A percentile compares a stretch with the other conserved stretches of the same genome.
Conservation (phyloP, 2,888 invertebrate genomes). For the Vannuccia rotundouncinata region DNA sequence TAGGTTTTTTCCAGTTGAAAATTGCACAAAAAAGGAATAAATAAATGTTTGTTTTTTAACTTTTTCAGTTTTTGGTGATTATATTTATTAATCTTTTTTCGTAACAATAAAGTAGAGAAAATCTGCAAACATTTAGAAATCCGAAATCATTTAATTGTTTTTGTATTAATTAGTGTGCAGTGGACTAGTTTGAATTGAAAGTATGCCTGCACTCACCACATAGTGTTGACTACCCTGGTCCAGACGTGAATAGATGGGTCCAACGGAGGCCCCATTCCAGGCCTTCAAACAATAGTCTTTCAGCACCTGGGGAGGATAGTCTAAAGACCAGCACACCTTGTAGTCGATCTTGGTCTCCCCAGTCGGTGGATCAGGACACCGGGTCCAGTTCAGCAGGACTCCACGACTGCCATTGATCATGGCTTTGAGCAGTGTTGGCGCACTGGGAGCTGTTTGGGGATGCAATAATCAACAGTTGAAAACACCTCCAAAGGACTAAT, state of each 20-base stretch:
- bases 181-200: neutral
- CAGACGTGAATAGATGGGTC: neutral
- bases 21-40: no score
- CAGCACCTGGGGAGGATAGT: neutral
- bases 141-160: no score
- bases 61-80: no score
- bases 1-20: no score
- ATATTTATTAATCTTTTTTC: no score
- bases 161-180: no score
- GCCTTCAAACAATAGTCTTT: neutral
- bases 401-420: neutral
- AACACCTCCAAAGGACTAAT: neutral
- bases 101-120: neutral
- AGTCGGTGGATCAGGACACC: neutral
- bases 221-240: neutral
- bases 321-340: neutral
- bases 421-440: neutral
- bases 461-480: neutral
- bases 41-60: no score
- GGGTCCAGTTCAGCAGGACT: slow-evolving; percentile 8
- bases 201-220: neutral
- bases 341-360: neutral
- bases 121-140: neutral
- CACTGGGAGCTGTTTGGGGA: neutral
- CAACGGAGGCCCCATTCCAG: neutral